phyloP scores from a whole-genome alignment of 1,140 invertebrate species.

The Berghia stephanieae region DNA sequence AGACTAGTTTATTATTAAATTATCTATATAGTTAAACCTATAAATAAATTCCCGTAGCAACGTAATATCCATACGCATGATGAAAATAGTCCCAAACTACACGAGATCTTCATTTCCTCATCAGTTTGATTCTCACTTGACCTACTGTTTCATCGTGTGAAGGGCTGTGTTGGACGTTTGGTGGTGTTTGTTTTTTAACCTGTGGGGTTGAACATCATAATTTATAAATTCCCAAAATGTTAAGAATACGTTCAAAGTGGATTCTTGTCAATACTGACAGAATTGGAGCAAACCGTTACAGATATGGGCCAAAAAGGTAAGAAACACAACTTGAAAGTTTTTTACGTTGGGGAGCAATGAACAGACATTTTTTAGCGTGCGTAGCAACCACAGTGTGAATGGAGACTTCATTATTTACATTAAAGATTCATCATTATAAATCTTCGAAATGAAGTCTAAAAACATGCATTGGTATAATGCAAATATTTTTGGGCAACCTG shows the following conservation, averaged over 20 bases:
- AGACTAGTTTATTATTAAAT: neutral
- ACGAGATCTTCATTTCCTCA: slow-evolving; percentile 47
- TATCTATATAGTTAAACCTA: neutral
- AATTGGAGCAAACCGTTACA: slow-evolving; percentile 99
- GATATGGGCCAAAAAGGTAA: slow-evolving; percentile 98
- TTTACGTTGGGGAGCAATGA: too few relatives aligned
- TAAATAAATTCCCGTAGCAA: slow-evolving; percentile 50
- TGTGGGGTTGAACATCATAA: slow-evolving; percentile 35
- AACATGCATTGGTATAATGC: too few relatives aligned
- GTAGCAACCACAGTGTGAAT: too few relatives aligned
- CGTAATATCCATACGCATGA: slow-evolving; percentile 50
- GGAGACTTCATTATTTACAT: too few relatives aligned
- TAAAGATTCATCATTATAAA: too few relatives aligned
- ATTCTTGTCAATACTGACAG: slow-evolving; percentile 97
- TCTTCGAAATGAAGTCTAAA: too few relatives aligned
- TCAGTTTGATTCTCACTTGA: slow-evolving; percentile 58
- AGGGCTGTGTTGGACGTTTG: slow-evolving; percentile 44
- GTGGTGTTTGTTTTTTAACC: slow-evolving; percentile 34
- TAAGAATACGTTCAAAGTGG: slow-evolving; percentile 99
- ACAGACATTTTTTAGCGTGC: too few relatives aligned
- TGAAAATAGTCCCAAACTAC: slow-evolving; percentile 55
- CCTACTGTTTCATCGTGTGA: slow-evolving; percentile 51
- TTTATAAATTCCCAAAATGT: slow-evolving; percentile 79
- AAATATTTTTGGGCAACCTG: too few relatives aligned
- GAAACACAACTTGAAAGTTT: too few relatives aligned